Evolutionary conservation across 2,113 vertebrate species (phyloP).

Genomic region (Toxotes chatareus): DNA sequence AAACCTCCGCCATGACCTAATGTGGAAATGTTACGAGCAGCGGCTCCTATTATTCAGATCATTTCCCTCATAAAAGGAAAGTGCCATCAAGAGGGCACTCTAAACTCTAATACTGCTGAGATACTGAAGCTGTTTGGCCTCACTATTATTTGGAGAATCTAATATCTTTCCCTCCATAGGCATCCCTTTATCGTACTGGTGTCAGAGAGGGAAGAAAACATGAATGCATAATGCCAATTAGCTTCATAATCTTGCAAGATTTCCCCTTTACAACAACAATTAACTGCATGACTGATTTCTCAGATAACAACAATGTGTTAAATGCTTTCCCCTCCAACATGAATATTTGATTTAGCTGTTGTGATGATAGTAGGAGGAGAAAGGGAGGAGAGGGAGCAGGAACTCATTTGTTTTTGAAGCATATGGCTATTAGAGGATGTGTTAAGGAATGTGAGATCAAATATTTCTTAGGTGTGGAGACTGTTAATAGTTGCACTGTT

Average conservation of each 20-base stretch:
- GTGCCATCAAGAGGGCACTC: slow-evolving; percentile 63
- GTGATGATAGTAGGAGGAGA: slow-evolving; percentile 52
- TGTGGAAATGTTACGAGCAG: slow-evolving; percentile 51
- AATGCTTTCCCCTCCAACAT: slow-evolving; percentile 55
- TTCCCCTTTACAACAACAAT: slow-evolving; percentile 65
- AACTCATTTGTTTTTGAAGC: slow-evolving; percentile 64
- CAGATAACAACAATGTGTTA: slow-evolving; percentile 63
- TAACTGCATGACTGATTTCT: slow-evolving; percentile 68
- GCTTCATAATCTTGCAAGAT: slow-evolving; percentile 53
- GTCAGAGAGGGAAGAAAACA: slow-evolving; percentile 24
- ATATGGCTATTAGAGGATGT: slow-evolving; percentile 64
- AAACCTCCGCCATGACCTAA: slow-evolving; percentile 41
- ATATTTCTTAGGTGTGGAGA: slow-evolving; percentile 57
- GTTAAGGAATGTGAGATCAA: slow-evolving; percentile 64
- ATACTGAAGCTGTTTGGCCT: slow-evolving; percentile 29
- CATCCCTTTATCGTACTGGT: slow-evolving; percentile 28
- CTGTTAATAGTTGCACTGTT: slow-evolving; percentile 44
- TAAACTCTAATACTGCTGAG: slow-evolving; percentile 31
- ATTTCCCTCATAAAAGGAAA: slow-evolving; percentile 64
- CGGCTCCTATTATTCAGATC: slow-evolving; percentile 56
- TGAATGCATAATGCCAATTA: slow-evolving; percentile 53
- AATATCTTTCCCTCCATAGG: slow-evolving; percentile 43
- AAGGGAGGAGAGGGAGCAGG: slow-evolving; percentile 33
- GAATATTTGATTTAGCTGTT: slow-evolving; percentile 65
- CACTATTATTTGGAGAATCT: slow-evolving; percentile 38